phyloP scores from a whole-genome alignment of 92 coral and sea anemone species.

The Bergia puertoricense region DNA sequence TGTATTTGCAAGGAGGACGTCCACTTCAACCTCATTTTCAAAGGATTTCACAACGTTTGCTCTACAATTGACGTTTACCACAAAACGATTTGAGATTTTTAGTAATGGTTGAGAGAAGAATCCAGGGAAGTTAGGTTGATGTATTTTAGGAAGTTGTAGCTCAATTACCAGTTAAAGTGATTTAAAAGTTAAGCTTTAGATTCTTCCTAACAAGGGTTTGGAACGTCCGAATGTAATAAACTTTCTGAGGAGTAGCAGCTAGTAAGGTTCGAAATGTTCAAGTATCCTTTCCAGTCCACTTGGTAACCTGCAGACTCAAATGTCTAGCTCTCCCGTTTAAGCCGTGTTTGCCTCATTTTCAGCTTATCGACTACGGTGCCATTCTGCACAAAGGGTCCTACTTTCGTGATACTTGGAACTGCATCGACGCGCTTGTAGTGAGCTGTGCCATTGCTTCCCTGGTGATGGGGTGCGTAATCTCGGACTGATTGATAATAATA shows the following conservation, averaged over 20 bases:
- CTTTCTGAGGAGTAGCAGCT: too few species aligned
- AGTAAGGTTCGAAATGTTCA: neutral
- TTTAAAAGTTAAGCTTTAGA: too few species aligned
- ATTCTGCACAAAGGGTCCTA: constrained; percentile 96
- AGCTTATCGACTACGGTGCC: constrained; percentile 95
- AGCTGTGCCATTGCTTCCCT: constrained; percentile 95
- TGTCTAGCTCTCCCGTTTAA: neutral
- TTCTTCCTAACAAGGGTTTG: neutral
- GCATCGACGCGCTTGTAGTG: constrained; percentile 96
- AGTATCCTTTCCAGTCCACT: neutral
- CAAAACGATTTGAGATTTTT: too few species aligned
- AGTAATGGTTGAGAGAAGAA: neutral
- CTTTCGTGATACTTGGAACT: constrained; percentile 97
- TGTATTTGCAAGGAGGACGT: neutral
- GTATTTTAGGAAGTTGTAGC: too few species aligned
- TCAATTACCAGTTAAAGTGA: too few species aligned
- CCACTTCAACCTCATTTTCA: neutral
- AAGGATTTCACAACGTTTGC: neutral
- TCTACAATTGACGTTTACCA: neutral
- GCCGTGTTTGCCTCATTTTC: constrained; percentile 19
- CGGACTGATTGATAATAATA: neutral
- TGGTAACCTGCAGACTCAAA: neutral
- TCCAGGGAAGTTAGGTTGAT: too few species aligned
- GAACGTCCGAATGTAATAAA: neutral
- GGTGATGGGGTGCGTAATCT: constrained; percentile 74